Percentiles rank a stretch among this genome's conserved stretches.
These are phyloP conservation scores for Microcebus lehilahytsara DNA, from an alignment of 2,113 vertebrate species.

Conservation along the genomic window DNA sequence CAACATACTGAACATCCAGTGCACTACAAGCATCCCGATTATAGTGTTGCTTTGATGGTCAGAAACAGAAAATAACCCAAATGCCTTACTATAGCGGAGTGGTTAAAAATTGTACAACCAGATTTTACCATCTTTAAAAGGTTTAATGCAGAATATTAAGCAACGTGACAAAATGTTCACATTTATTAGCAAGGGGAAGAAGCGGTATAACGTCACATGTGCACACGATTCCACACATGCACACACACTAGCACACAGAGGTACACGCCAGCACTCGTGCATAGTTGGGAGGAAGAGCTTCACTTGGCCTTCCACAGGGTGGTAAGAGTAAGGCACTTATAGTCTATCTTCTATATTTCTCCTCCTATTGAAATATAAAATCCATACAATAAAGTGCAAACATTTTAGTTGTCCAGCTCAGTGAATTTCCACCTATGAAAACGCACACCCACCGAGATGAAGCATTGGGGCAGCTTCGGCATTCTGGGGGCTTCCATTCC, in stretches of 20 bases:
- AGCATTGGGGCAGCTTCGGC: too few relatives aligned
- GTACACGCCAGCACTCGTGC: rapidly evolving
- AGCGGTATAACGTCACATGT: background rate
- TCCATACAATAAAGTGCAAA: background rate
- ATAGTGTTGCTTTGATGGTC: background rate
- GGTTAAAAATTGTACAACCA: too few relatives aligned
- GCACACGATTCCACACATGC: too few relatives aligned
- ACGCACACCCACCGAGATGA: too few relatives aligned
- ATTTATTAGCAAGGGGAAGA: background rate
- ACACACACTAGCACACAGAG: rapidly evolving
- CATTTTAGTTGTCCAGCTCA: background rate
- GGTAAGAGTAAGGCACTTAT: background rate
- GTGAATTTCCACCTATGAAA: background rate
- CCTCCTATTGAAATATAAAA: background rate
- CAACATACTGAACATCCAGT: background rate
- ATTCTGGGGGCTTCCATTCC: background rate
- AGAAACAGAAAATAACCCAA: background rate
- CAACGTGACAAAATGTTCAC: background rate
- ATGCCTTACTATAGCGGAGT: background rate
- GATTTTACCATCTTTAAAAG: background rate
- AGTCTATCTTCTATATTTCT: background rate
- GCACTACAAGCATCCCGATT: background rate
- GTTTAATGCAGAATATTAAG: background rate
- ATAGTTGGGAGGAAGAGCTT: background rate
- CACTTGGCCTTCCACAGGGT: background rate